A percentile compares a stretch with the other conserved stretches of the same genome.
Conservation (phyloP, 2,888 invertebrate species). For the Drosophila pseudotalamancana region DNA sequence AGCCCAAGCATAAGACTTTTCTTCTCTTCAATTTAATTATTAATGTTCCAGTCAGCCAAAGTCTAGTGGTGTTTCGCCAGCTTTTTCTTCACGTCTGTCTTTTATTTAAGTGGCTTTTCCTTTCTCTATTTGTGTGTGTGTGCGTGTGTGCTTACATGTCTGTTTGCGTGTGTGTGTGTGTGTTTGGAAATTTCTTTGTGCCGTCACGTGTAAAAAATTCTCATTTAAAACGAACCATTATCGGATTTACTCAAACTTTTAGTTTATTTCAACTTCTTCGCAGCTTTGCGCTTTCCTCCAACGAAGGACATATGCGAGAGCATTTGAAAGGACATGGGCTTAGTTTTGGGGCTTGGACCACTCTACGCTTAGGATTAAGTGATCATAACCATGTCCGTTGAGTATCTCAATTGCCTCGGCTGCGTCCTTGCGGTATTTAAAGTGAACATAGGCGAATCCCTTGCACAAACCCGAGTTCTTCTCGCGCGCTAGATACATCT, state of each 20-base stretch:
- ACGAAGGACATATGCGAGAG: background rate
- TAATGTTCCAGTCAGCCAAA: conserved; percentile 63
- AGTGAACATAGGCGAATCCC: conserved; percentile 99
- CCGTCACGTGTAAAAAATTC: conserved; percentile 52
- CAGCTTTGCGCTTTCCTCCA: background rate
- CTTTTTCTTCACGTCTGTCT: conserved; percentile 25
- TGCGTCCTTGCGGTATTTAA: conserved; percentile 95
- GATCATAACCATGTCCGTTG: conserved; percentile 98
- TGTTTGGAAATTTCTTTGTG: conserved; percentile 31
- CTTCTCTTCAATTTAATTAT: conserved; percentile 72
- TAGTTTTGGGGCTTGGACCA: conserved; percentile 95
- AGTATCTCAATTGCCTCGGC: conserved; percentile 94
- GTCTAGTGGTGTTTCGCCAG: conserved; percentile 54
- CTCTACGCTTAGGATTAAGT: conserved; percentile 98
- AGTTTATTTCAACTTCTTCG: conserved; percentile 20
- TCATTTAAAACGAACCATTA: conserved; percentile 54
- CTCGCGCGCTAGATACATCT: conserved; percentile 98
- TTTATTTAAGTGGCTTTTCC: conserved; percentile 36
- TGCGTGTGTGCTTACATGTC: conserved; percentile 16
- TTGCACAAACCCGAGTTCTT: conserved; percentile 93
- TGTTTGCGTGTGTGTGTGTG: conserved; percentile 2
- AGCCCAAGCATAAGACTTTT: conserved; percentile 51
- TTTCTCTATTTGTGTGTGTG: conserved; percentile 9
- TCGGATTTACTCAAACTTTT: conserved; percentile 39
- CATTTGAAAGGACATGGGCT: conserved; percentile 12